phyloP scores from a whole-genome alignment of 2,888 invertebrate genomes.

The Melanostoma mellinum region DNA sequence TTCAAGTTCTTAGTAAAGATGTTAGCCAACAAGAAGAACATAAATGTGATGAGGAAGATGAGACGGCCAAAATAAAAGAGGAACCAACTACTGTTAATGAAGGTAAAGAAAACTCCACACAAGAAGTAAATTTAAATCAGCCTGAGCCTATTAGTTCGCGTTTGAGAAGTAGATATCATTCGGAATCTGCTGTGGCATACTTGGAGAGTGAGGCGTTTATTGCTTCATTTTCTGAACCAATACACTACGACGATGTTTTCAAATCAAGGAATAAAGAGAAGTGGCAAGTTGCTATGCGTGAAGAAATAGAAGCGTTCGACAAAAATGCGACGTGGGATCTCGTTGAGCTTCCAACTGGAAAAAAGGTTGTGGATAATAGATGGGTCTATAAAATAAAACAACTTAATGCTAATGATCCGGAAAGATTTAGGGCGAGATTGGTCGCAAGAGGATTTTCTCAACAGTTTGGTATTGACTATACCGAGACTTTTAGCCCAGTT shows the following conservation, averaged over 20 bases:
- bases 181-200: no score
- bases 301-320: constrained; percentile 9
- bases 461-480: constrained; percentile 2
- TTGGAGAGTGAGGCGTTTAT: constrained; percentile 19
- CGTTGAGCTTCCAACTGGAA: background rate
- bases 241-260: background rate
- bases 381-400: constrained; percentile 7
- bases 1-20: no score
- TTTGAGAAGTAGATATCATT: no score
- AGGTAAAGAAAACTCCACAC: no score
- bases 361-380: constrained; percentile 23
- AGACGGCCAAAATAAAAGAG: no score
- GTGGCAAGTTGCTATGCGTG: constrained; percentile 9
- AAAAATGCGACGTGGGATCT: constrained; percentile 6
- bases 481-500: background rate
- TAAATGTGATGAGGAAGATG: no score
- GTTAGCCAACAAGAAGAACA: no score
- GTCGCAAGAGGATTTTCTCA: constrained; percentile 14
- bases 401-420: constrained; percentile 1
- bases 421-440: constrained; percentile 5
- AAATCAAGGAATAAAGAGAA: constrained; percentile 3
- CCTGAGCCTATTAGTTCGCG: no score
- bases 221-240: background rate
- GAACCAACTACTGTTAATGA: no score
- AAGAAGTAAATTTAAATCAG: no score